Evolutionary conservation across 2,113 vertebrate species (phyloP).

Genomic region (Cepphus grylle): DNA sequence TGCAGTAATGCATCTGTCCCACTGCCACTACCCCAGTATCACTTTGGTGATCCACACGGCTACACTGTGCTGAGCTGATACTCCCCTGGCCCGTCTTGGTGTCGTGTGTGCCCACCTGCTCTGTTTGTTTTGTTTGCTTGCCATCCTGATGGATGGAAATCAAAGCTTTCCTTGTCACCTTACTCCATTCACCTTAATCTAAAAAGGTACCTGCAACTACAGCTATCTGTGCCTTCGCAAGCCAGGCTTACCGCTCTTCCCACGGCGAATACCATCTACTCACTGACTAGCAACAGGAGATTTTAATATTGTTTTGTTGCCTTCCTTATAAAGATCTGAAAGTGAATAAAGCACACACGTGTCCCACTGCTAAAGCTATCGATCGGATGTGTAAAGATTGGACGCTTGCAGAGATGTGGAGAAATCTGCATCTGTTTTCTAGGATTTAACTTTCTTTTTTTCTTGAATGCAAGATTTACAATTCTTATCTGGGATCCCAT

Average conservation of each 20-base stretch:
- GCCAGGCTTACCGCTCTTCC: neutral
- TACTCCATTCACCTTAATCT: neutral
- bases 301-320: neutral
- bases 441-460: neutral
- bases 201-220: neutral
- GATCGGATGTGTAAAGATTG: neutral
- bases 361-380: neutral
- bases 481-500: neutral
- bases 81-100: neutral
- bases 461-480: neutral
- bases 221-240: neutral
- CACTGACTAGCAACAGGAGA: neutral
- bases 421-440: slow-evolving; percentile 7
- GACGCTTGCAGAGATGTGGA: neutral
- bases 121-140: neutral
- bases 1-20: fast-evolving
- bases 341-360: neutral
- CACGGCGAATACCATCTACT: neutral
- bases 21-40: fast-evolving
- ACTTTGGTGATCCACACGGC: neutral
- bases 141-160: neutral
- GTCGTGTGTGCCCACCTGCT: neutral
- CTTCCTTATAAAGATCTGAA: neutral
- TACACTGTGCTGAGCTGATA: neutral
- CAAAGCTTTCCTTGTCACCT: neutral